phyloP scores from a whole-genome alignment of 2,113 vertebrate species.

The Hirundichthys speculiger region DNA sequence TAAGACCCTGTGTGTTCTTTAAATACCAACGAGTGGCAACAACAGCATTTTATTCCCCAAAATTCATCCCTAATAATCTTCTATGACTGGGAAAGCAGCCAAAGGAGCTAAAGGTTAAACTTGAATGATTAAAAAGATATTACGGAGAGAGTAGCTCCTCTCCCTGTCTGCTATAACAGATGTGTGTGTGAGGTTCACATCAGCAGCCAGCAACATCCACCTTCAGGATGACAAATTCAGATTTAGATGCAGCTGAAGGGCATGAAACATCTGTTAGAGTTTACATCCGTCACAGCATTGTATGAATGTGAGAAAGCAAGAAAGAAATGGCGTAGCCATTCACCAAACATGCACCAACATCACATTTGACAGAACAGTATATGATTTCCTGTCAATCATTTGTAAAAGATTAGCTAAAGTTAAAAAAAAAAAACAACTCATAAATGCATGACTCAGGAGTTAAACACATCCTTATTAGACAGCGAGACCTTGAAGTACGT shows the following conservation, averaged over 20 bases:
- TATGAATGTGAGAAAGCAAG: conserved; percentile 13
- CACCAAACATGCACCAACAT: conserved; percentile 13
- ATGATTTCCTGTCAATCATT: conserved; percentile 36
- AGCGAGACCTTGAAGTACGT: conserved; percentile 53
- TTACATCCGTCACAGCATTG: conserved; percentile 22
- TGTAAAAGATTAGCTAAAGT: conserved; percentile 24
- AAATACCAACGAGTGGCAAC: no score
- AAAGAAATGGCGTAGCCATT: conserved; percentile 17
- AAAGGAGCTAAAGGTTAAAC: conserved; percentile 12
- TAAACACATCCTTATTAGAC: conserved; percentile 53
- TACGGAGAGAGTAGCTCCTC: background rate
- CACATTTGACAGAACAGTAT: conserved; percentile 14
- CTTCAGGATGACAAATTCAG: conserved; percentile 52
- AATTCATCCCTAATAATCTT: background rate
- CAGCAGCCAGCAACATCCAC: conserved; percentile 46
- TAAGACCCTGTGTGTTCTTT: no score
- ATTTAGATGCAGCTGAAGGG: conserved; percentile 40
- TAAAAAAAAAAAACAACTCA: conserved; percentile 41
- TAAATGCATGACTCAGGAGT: conserved; percentile 45
- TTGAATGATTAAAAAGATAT: conserved; percentile 12
- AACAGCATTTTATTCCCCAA: background rate
- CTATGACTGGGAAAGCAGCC: background rate
- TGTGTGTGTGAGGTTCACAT: conserved; percentile 29
- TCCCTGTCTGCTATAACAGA: conserved; percentile 37
- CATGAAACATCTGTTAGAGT: conserved; percentile 24